Evolutionary conservation across 2,113 vertebrate genomes (phyloP).

Genomic region (Pteronura brasiliensis): DNA sequence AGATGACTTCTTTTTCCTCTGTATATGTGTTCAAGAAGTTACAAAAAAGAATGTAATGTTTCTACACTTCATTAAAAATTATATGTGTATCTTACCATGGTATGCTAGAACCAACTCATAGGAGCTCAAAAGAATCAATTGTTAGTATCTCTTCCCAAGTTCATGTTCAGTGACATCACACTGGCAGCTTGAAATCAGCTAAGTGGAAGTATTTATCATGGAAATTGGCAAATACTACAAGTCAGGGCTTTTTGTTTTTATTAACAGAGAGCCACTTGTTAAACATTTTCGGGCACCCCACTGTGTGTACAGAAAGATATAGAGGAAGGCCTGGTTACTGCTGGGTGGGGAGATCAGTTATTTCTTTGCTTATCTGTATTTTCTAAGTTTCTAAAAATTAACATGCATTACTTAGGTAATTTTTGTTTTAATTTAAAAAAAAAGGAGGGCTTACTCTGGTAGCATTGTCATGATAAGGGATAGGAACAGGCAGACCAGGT

Average conservation of each 20-base stretch:
- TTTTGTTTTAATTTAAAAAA: not conserved
- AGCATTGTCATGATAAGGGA: not conserved
- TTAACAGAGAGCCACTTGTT: not conserved
- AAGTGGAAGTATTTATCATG: conserved; percentile 19
- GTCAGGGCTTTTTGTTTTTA: not conserved
- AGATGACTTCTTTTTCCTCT: not conserved
- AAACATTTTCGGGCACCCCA: not conserved
- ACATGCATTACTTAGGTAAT: not conserved
- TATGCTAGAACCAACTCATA: not conserved
- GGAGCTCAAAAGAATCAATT: not conserved
- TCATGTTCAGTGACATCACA: not conserved
- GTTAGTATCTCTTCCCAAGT: conserved; percentile 38
- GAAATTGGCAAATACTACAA: conserved; percentile 25
- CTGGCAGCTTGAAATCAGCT: conserved; percentile 19
- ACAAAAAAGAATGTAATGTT: not conserved
- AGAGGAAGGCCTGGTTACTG: not conserved
- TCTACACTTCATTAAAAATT: conserved; percentile 24
- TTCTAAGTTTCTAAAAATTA: not conserved
- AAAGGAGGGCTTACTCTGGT: not conserved
- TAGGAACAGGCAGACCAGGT: not conserved
- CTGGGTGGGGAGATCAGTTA: not conserved
- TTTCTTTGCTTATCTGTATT: not conserved
- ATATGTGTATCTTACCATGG: not conserved
- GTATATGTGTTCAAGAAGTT: not conserved
- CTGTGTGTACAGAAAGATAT: not conserved